Evolutionary conservation across 2,888 invertebrate genomes (phyloP), one percentile per base, ranked within the genome.

Genomic region (Habrosyne pyritoides): DNA sequence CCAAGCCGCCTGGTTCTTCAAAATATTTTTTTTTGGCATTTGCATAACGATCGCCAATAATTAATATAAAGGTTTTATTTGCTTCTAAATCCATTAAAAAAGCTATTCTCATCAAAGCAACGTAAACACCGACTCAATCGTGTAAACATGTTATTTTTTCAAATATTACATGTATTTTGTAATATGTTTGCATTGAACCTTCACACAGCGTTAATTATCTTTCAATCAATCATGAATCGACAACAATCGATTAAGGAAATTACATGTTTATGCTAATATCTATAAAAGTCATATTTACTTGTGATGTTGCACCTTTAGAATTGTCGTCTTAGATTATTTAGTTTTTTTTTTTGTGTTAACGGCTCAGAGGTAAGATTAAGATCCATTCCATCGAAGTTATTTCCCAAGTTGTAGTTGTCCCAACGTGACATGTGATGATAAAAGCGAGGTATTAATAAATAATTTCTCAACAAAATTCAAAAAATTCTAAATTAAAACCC

Each of bases 51-150:
- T n/a, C n/a, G n/a, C n/a, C n/a, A n/a, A n/a, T n/a, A 12, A 30
- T 30, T 12, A 3, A 4, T 3, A 12, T 30, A 30, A 30, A 30
- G 28, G 28, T n/a, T 42, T 42, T 7, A 42, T 42, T 42, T 42
- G 5, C 18, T 18, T 18, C 42, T 8, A 2, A 42, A 18, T 42
- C 14, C 8, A 18, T 42, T 42, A 42, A 42, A 18, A 18, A 42
- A 18, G n/a, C 1, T 18, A 18, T 18, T 33, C 33, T 6, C 42
- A 42, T 60, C 61, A 10, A 14, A 58, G 54, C 54, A 59, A 50
- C 51, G 47, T 59, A 60, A 42, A 42, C 18, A 42, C 18, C 18
- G 18, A 42, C 18, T 18, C 7, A 42, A 42, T 42, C 42, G 18
- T 42, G 14, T 8, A 42, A 42, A 42, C n/a, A 42, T 42, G 24